Evolutionary conservation across 2,888 invertebrate genomes (phyloP), one percentile per base, ranked within the genome.

Genomic region (Leucoma salicis): DNA sequence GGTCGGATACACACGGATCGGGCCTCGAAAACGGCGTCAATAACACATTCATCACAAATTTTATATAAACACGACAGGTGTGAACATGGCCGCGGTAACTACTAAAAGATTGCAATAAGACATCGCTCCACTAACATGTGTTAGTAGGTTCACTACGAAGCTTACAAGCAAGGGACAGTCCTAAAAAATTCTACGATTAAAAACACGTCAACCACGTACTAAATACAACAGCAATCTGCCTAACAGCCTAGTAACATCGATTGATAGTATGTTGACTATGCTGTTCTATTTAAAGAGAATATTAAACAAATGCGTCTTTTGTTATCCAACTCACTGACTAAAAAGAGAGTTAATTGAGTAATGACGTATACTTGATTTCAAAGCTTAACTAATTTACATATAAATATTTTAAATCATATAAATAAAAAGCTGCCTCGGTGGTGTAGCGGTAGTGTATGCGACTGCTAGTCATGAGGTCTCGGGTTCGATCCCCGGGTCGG

Each of bases 41-140:
- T 31, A 74, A 54, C 40, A 70, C 63, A 61, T 74, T 74, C 75
- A 74, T 74, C 46, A 54, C 52, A 45, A 46, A 38, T 42, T 42
- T 36, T 39, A 43, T 39, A n/a, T 18, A 14, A 42, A 52, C 48
- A 27, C 45, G 51, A 42, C 48, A 52, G 47, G 42, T 60, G 41
- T 51, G 49, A 27, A 35, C 57, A 63, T 63, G 42, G 53, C 57
- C 47, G 46, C 44, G 35, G 29, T 41, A 43, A 50, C 50, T 56
- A 63, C 47, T 53, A 35, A 53, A 42, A 15, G n/a, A 33, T 35
- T 55, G 49, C 38, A 45, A 39, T 14, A 11, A 41, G 34, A 43
- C 42, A 38, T 41, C 29, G 24, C 14, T 12, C 13, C 25, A 31
- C 34, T 37, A 5, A 33, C 41, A 28, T 39, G 38, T 53, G 47